A percentile compares a stretch with the other conserved stretches of the same genome.
These are phyloP conservation scores for Cataglyphis altisquamis DNA, from an alignment of 2,888 invertebrate genomes.

Conservation along the genomic window DNA sequence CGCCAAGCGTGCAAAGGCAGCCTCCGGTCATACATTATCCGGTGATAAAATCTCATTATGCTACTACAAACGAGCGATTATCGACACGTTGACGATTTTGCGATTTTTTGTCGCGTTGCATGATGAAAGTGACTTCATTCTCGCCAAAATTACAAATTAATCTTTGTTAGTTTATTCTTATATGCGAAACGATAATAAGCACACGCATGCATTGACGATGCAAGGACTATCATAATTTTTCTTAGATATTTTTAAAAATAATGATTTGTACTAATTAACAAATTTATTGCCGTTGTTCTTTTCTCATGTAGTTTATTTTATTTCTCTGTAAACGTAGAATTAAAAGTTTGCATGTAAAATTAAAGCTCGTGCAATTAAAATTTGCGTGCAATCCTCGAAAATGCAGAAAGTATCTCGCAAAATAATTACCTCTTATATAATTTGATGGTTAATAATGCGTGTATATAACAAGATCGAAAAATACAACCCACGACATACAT, in stretches of 20 bases:
- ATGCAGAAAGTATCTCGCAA: background rate
- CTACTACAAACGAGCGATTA: conserved; percentile 33
- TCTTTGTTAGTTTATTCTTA: conserved; percentile 26
- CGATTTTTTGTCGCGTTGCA: conserved; percentile 8
- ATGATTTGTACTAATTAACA: background rate
- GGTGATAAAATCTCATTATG: conserved; percentile 64
- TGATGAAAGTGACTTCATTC: background rate
- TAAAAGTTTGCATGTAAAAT: background rate
- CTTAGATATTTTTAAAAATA: background rate
- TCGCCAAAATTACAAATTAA: conserved; percentile 12
- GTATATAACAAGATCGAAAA: conserved; percentile 57
- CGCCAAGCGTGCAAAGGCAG: conserved; percentile 51
- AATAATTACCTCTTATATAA: conserved; percentile 22
- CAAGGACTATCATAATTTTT: background rate
- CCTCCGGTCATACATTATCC: conserved; percentile 58
- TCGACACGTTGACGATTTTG: conserved; percentile 42
- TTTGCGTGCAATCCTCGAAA: conserved; percentile 5
- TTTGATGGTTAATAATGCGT: conserved; percentile 11
- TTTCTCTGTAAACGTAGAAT: background rate
- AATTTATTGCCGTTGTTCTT: background rate
- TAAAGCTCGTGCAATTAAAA: conserved; percentile 19
- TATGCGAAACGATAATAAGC: background rate
- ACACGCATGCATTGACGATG: background rate
- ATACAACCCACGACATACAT: conserved; percentile 71
- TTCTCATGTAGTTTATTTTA: background rate